These are phyloP conservation scores for Halcyon badia DNA, from an alignment of 2,797 vertebrate genomes.

Conservation along the genomic window DNA sequence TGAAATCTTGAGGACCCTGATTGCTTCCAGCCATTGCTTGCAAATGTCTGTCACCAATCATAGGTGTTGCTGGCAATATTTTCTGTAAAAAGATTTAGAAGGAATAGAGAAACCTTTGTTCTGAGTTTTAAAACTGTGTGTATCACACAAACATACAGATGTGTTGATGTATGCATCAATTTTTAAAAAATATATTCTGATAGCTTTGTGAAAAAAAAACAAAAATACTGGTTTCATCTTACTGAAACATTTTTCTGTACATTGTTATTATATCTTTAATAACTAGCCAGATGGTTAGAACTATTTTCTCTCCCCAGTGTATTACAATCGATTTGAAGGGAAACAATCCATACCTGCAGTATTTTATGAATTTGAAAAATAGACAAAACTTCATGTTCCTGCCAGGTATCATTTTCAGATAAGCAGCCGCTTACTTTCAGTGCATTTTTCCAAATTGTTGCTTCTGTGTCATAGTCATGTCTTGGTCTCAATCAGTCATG, in stretches of 20 bases:
- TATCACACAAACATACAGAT: neutral
- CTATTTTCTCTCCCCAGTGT: neutral
- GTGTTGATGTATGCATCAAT: neutral
- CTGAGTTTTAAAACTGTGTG: neutral
- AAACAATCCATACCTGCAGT: neutral
- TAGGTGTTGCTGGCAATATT: neutral
- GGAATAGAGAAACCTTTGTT: neutral
- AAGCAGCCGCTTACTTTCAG: neutral
- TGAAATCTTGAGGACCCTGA: neutral
- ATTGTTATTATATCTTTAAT: neutral
- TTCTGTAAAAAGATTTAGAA: neutral
- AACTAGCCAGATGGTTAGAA: neutral
- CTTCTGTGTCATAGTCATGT: neutral
- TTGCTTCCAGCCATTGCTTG: neutral
- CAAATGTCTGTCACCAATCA: neutral
- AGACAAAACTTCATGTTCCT: neutral
- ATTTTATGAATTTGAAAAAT: neutral
- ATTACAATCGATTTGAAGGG: neutral
- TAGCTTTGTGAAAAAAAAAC: neutral
- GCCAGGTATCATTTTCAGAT: neutral
- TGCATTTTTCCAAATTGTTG: neutral
- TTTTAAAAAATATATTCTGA: conserved; percentile 11
- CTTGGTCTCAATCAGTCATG: neutral
- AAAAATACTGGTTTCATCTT: neutral
- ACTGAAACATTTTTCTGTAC: neutral